Evolutionary conservation across 2,888 invertebrate genomes (phyloP), one percentile per base, ranked within the genome.

Genomic region (Micoletzkya japonica): DNA sequence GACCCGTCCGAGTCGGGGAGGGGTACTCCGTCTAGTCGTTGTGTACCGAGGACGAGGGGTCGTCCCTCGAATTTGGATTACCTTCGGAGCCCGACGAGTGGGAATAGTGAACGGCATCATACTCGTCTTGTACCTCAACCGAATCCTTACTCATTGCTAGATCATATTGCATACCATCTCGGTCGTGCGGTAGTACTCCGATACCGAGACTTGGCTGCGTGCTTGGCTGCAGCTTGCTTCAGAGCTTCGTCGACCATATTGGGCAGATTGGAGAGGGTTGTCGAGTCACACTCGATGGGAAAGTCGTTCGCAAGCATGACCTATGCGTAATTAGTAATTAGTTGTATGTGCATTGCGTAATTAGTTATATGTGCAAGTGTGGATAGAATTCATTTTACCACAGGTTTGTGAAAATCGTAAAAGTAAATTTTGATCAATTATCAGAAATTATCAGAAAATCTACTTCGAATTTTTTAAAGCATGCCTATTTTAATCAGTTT

Each of bases 301-400:
- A 63, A 63, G 26, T 63, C 63, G 50, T 63, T 63, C 49, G 63
- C 63, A 0, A 63, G 50, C 63, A 63, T 63, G 3, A 63, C 63
- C 63, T 63, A n/a, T n/a, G n/a, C n/a, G n/a, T n/a, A n/a, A n/a
- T n/a, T n/a, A n/a, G n/a, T n/a, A n/a, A n/a, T n/a, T n/a, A n/a
- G n/a, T n/a, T n/a, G n/a, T n/a, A n/a, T n/a, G n/a, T n/a, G n/a
- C n/a, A n/a, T n/a, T n/a, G n/a, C n/a, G n/a, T n/a, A n/a, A n/a
- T n/a, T n/a, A n/a, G n/a, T n/a, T n/a, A n/a, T n/a, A n/a, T n/a
- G n/a, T n/a, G n/a, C n/a, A n/a, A n/a, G n/a, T n/a, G n/a, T n/a
- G n/a, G n/a, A n/a, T n/a, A n/a, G n/a, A n/a, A n/a, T n/a, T n/a
- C n/a, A n/a, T n/a, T n/a, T n/a, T n/a, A n/a, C n/a, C n/a, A n/a